Conservation (phyloP, 2,797 vertebrate species). For the Urocyon cinereoargenteus region DNA sequence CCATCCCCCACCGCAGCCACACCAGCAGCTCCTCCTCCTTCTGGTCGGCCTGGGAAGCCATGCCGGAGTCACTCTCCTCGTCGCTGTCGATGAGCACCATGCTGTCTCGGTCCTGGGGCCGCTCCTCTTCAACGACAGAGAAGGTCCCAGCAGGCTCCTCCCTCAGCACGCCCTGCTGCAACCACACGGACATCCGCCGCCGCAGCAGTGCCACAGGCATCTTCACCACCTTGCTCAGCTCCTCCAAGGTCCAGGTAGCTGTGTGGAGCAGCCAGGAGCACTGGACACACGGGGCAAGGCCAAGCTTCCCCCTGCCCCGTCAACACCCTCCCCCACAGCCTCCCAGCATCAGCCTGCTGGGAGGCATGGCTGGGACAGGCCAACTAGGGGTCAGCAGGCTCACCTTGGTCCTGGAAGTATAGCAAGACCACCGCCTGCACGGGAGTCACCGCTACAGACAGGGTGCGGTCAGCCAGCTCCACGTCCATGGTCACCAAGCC, state of each 20-base stretch:
- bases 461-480: constrained; percentile 96
- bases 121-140: constrained; percentile 94
- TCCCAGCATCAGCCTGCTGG: background rate
- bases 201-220: constrained; percentile 93
- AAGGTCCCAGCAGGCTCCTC: constrained; percentile 94
- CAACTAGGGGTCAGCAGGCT: background rate
- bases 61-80: constrained; percentile 97
- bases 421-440: constrained; percentile 97
- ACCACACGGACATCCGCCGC: constrained; percentile 96
- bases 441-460: constrained; percentile 94
- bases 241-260: constrained; percentile 95
- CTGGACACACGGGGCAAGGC: rapidly evolving
- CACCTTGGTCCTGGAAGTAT: constrained; percentile 98
- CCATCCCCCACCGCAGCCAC: rapidly evolving
- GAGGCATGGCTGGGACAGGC: rapidly evolving
- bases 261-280: background rate
- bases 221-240: constrained; percentile 93
- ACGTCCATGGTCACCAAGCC: constrained; percentile 96
- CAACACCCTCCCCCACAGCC: background rate
- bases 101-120: constrained; percentile 92
- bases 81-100: constrained; percentile 97
- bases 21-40: constrained; percentile 95
- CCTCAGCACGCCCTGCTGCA: constrained; percentile 96
- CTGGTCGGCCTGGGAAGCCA: constrained; percentile 98
- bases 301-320: background rate